Percentiles rank a stretch among this genome's conserved stretches.
Conservation (phyloP, 2,888 invertebrate species). For the Tipula helvola region DNA sequence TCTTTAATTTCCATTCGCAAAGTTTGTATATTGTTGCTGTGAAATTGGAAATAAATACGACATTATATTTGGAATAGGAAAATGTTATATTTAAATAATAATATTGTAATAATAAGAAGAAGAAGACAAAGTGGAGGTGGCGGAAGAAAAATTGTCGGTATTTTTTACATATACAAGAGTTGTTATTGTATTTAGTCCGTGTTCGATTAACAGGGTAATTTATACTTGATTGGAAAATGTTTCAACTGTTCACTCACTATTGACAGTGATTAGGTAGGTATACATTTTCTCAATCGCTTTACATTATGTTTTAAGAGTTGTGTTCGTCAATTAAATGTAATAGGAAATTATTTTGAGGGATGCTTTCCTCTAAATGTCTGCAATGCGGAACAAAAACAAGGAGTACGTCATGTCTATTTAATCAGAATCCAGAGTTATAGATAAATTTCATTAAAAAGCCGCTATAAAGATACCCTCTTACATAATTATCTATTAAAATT, state of each 20-base stretch:
- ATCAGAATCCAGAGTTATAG: too few relatives aligned
- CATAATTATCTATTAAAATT: too few relatives aligned
- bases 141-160: background rate
- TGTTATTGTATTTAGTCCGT: background rate
- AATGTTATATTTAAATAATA: background rate
- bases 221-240: background rate
- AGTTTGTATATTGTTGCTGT: background rate
- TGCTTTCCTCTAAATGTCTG: background rate
- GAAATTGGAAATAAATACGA: background rate
- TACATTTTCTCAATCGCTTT: too few relatives aligned
- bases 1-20: background rate
- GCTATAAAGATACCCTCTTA: too few relatives aligned
- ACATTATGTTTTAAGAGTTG: too few relatives aligned
- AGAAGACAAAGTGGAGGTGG: background rate
- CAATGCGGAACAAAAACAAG: too few relatives aligned
- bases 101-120: background rate
- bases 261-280: background rate
- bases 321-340: background rate
- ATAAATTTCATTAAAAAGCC: too few relatives aligned
- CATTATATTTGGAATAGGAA: background rate
- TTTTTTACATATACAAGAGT: background rate
- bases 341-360: too few relatives aligned
- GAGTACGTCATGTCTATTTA: too few relatives aligned
- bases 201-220: background rate
- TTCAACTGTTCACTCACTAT: background rate